A percentile compares a stretch with the other conserved stretches of the same genome.
Conservation (phyloP, 2,888 invertebrate genomes). For the Hypolimnas misippus region DNA sequence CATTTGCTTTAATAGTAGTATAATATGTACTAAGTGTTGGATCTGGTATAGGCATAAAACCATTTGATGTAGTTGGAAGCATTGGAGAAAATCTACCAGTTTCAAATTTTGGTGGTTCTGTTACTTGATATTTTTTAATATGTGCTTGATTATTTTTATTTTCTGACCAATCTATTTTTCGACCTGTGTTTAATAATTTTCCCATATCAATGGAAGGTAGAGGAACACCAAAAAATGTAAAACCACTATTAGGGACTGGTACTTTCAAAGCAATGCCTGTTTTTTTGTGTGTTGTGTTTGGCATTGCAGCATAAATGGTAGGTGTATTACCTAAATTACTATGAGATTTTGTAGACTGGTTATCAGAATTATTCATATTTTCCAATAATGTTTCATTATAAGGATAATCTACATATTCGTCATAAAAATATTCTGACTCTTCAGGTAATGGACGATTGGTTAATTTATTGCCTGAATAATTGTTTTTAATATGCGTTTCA, state of each 20-base stretch:
- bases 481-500: constrained; percentile 71
- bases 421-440: constrained; percentile 92
- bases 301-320: constrained; percentile 71
- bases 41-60: constrained; percentile 87
- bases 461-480: constrained; percentile 74
- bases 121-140: constrained; percentile 62
- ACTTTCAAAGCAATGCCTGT: constrained; percentile 69
- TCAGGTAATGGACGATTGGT: constrained; percentile 86
- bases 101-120: constrained; percentile 86
- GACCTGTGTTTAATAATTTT: constrained; percentile 83
- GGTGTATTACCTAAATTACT: constrained; percentile 77
- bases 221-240: constrained; percentile 94
- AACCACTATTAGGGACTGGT: constrained; percentile 85
- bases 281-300: constrained; percentile 64
- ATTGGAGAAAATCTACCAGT: constrained; percentile 91
- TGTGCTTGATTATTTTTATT: constrained; percentile 60
- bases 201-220: constrained; percentile 89
- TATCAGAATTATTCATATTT: constrained; percentile 63
- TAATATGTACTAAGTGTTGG: constrained; percentile 59
- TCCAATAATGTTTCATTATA: constrained; percentile 84
- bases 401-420: constrained; percentile 92
- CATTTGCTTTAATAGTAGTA: constrained; percentile 49
- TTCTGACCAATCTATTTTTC: constrained; percentile 76
- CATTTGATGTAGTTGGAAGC: constrained; percentile 87
- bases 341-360: constrained; percentile 56